Percentiles rank a stretch among this genome's conserved stretches.
Evolutionary conservation across 2,797 vertebrate species (phyloP).

Genomic region (Odontamblyopus lacepedii): DNA sequence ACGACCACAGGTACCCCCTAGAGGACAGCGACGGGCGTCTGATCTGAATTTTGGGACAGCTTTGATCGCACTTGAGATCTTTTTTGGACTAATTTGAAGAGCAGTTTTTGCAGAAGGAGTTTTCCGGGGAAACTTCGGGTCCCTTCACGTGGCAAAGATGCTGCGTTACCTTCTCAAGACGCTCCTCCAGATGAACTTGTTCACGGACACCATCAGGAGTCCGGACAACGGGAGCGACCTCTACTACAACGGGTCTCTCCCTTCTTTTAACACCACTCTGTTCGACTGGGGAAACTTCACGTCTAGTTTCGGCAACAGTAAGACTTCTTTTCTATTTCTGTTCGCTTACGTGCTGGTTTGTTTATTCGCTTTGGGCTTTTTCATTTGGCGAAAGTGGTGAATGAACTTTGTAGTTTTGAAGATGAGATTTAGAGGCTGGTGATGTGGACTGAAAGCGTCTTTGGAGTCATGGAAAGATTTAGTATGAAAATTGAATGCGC

Average conservation of each 20-base stretch:
- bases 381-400: not conserved
- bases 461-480: conserved; percentile 8
- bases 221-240: conserved; percentile 83
- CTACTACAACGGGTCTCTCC: conserved; percentile 79
- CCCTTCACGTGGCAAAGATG: conserved; percentile 75
- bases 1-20: conserved; percentile 45
- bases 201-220: conserved; percentile 86
- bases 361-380: not conserved
- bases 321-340: conserved; percentile 43
- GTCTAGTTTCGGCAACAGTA: conserved; percentile 86
- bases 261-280: conserved; percentile 79
- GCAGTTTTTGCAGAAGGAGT: conserved; percentile 7
- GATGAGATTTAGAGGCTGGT: not conserved
- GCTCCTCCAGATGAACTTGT: conserved; percentile 96
- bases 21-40: conserved; percentile 31
- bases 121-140: conserved; percentile 20
- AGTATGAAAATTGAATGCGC: not conserved
- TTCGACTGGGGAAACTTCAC: conserved; percentile 82
- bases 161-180: conserved; percentile 96
- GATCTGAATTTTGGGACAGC: conserved; percentile 21
- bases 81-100: conserved; percentile 10
- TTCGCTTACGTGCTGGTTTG: no score
- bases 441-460: not conserved
- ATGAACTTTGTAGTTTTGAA: conserved; percentile 17
- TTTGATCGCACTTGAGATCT: conserved; percentile 27